Evolutionary conservation across 1,140 invertebrate species (phyloP), one percentile per base, ranked within the genome.

Genomic region (Cydia amplana): DNA sequence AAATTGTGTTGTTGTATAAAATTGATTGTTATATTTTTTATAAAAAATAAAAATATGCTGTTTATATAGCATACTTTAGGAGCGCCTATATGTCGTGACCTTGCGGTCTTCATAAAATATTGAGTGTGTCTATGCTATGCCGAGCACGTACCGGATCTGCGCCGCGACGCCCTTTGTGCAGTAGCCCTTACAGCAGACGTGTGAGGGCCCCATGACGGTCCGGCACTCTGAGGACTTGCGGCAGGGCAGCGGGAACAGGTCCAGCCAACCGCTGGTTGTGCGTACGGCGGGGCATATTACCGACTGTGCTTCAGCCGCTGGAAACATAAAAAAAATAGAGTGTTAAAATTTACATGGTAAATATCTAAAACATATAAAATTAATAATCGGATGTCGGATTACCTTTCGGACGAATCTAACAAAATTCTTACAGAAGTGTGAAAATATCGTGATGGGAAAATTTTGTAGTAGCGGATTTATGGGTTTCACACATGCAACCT

Each of bases 241-340:
- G 78, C 93, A 93, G 2, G 93, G 93, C 70, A 93, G 80, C 6
- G 93, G 93, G 73, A 93, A 93, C 51, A 93, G 81, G 73, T 93
- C 93, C 76, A 93, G 77, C 91, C 91, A 93, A 12, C 91, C 90
- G 78, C 91, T 93, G 36, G 81, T 91, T 6, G 89, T 92, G 23
- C 90, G 87, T 12, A 92, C 89, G 12, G 87, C 85, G 0, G 91
- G 91, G 67, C 91, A 93, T 60, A 82, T 83, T 23, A 93, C 73
- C 4, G 89, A 86, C 74, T 93, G 91, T 14, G 82, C 77, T 16
- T 81, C 40, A 70, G 77, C 89, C 89, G 77, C 91, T 91, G 82
- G 36, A 76, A 77, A 75, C 51, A 51, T 14, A 60, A 72, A 72
- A 18, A 7, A 9, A 40, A 7, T 36, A 7, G 32, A 9, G 36